Percentiles rank a stretch among this genome's conserved stretches.
Evolutionary conservation across 2,888 invertebrate species (phyloP).

Genomic region (Epinotia brunnichana): DNA sequence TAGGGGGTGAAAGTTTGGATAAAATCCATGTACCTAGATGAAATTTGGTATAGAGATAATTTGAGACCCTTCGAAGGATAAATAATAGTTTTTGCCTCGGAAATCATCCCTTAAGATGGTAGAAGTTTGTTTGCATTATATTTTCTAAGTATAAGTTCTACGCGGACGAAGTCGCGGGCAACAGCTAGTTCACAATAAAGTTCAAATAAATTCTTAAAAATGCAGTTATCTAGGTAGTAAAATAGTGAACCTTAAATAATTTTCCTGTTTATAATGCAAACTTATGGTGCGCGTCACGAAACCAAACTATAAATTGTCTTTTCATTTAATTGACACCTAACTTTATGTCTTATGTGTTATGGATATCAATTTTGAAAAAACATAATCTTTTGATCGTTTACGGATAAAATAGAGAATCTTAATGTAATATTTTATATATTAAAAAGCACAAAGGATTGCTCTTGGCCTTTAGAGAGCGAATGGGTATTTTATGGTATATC

Average conservation of each 20-base stretch:
- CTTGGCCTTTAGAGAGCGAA: slow-evolving; percentile 5
- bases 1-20: no score
- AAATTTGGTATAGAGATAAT: no score
- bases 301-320: neutral
- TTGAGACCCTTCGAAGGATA: no score
- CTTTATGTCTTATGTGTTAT: neutral
- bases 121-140: no score
- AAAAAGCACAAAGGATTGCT: neutral
- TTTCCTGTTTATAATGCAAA: neutral
- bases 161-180: no score
- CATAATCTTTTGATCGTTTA: neutral
- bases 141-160: no score
- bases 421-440: neutral
- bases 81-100: no score
- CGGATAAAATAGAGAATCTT: neutral
- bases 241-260: neutral
- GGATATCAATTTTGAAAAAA: neutral
- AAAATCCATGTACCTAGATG: no score
- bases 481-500: slow-evolving; percentile 11
- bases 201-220: neutral
- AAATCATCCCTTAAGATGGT: no score
- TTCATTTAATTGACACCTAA: neutral
- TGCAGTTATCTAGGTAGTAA: neutral
- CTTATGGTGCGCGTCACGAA: neutral
- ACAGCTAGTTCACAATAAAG: no score